A percentile compares a stretch with the other conserved stretches of the same genome.
phyloP scores from a whole-genome alignment of 1,140 invertebrate genomes.

The Diabrotica virgifera region DNA sequence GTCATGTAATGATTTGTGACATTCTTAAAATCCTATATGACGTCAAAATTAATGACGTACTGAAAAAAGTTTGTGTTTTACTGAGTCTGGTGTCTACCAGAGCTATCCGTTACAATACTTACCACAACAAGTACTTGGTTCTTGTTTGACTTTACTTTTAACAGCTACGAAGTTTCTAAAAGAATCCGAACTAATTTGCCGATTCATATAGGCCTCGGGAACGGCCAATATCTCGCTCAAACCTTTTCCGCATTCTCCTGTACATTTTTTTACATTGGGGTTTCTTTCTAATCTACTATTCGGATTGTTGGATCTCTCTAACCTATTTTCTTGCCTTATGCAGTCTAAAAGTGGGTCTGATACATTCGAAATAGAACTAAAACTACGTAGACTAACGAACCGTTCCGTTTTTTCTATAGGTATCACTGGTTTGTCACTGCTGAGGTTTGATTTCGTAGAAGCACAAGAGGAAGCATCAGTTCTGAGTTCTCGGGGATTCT shows the following conservation, averaged over 20 bases:
- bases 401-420: slow-evolving; percentile 10
- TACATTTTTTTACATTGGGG: background rate
- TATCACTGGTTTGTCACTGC: background rate
- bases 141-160: background rate
- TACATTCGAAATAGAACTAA: slow-evolving; percentile 26
- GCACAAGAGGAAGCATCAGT: background rate
- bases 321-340: slow-evolving; percentile 14
- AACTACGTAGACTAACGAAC: slow-evolving; percentile 27
- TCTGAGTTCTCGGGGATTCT: slow-evolving; percentile 6
- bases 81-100: too few species aligned
- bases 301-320: slow-evolving; percentile 17
- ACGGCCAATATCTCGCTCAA: slow-evolving; percentile 43
- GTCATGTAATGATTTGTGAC: too few species aligned
- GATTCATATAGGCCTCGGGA: slow-evolving; percentile 44
- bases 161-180: slow-evolving; percentile 31
- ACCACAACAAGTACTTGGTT: slow-evolving; percentile 8
- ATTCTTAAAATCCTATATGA: too few species aligned
- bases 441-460: background rate
- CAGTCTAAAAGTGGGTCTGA: slow-evolving; percentile 32
- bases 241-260: slow-evolving; percentile 23
- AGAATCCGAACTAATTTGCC: slow-evolving; percentile 42
- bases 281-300: slow-evolving; percentile 14
- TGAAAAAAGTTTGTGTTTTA: too few species aligned
- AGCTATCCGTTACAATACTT: background rate
- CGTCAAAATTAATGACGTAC: too few species aligned